These are phyloP conservation scores for Leptopilina myrica DNA, from an alignment of 2,888 invertebrate genomes.

Conservation along the genomic window DNA sequence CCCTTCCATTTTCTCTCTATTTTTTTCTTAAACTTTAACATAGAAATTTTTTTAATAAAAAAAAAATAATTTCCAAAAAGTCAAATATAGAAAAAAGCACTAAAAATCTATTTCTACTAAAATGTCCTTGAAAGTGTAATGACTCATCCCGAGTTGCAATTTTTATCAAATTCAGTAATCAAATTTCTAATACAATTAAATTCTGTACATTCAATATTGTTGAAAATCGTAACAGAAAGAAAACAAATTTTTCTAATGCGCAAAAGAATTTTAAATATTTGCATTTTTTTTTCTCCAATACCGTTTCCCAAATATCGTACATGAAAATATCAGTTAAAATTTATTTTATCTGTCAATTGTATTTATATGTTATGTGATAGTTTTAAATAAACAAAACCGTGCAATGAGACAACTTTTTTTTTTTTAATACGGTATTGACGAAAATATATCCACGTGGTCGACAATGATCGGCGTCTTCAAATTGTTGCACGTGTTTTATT, in stretches of 20 bases:
- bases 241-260: background rate
- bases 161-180: too few relatives aligned
- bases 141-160: too few relatives aligned
- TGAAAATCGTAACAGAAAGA: too few relatives aligned
- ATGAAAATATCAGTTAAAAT: background rate
- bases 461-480: background rate
- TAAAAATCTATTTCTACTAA: too few relatives aligned
- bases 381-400: background rate
- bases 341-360: slow-evolving; percentile 10
- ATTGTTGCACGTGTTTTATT: background rate
- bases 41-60: too few relatives aligned
- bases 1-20: slow-evolving; percentile 61
- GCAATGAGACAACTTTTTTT: background rate
- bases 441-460: slow-evolving; percentile 23
- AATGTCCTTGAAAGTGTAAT: too few relatives aligned
- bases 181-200: too few relatives aligned
- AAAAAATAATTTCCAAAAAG: too few relatives aligned
- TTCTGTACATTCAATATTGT: too few relatives aligned
- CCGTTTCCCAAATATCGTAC: background rate
- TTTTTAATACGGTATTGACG: background rate
- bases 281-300: background rate
- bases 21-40: too few relatives aligned
- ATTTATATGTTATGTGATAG: background rate
- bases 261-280: background rate
- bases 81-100: too few relatives aligned